Conservation (phyloP, 2,113 vertebrate species). For the Oxyura jamaicensis region DNA sequence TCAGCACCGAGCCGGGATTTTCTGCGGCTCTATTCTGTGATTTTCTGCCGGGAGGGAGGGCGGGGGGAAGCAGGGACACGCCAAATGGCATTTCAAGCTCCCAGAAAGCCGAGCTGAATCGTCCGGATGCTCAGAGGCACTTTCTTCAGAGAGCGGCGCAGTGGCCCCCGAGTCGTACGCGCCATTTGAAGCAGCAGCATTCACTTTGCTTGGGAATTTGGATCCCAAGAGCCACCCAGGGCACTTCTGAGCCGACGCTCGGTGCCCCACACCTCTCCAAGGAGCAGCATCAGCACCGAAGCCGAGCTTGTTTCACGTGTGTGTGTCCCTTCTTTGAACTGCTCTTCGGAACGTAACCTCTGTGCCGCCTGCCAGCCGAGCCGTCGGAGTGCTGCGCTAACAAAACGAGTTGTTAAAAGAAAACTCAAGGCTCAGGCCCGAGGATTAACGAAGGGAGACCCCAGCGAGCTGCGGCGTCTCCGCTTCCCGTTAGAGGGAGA, state of each 20-base stretch:
- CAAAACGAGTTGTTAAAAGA: not conserved
- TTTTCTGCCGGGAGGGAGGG: not conserved
- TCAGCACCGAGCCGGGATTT: not conserved
- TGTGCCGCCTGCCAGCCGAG: not conserved
- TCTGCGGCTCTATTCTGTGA: not conserved
- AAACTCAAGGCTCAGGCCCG: not conserved
- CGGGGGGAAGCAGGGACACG: not conserved
- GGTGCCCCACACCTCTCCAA: not conserved
- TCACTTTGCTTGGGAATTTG: not conserved
- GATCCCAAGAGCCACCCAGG: not conserved
- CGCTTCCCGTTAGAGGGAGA: not conserved
- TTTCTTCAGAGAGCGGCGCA: not conserved
- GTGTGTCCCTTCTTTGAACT: not conserved
- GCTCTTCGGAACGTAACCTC: not conserved
- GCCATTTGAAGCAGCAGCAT: not conserved
- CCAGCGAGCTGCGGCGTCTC: not conserved
- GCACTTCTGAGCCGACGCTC: not conserved
- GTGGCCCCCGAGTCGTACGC: not conserved
- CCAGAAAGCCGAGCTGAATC: not conserved
- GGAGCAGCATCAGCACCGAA: not conserved
- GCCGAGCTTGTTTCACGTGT: not conserved
- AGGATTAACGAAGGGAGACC: not conserved
- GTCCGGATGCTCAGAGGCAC: not conserved
- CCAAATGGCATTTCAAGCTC: not conserved
- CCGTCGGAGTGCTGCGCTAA: not conserved